These are phyloP conservation scores for Chionomys nivalis DNA, from an alignment of 2,113 vertebrate species.

Conservation along the genomic window DNA sequence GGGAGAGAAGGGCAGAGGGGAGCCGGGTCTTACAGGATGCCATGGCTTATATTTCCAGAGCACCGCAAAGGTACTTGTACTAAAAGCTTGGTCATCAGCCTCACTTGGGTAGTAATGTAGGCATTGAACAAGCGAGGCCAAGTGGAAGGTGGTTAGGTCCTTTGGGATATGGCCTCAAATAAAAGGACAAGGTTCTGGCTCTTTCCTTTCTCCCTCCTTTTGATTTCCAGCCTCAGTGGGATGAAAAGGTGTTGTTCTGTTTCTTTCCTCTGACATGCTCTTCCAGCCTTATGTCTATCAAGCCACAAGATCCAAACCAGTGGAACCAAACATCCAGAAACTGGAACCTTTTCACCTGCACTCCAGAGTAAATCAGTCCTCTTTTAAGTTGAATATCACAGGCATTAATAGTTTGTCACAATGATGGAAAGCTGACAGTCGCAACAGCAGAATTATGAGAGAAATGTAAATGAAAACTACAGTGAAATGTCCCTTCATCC, in stretches of 20 bases:
- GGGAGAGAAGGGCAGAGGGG: neutral
- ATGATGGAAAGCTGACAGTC: too few species aligned
- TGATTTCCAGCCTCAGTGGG: neutral
- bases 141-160: neutral
- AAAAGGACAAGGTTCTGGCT: neutral
- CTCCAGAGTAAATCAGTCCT: neutral
- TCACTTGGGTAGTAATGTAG: neutral
- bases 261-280: neutral
- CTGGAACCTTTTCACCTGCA: neutral
- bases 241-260: neutral
- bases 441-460: neutral
- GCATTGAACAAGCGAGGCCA: neutral
- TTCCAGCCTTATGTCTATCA: neutral
- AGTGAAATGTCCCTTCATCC: neutral
- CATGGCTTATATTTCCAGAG: neutral
- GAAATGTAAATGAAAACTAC: neutral
- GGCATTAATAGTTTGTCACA: neutral
- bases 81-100: too few species aligned
- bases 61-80: too few species aligned
- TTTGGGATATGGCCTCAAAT: neutral
- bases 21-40: rapidly evolving
- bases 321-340: neutral
- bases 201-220: neutral
- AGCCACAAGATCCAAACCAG: neutral
- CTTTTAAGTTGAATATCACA: neutral